Evolutionary conservation across 2,113 vertebrate species (phyloP).

Genomic region (Tenebrosternarchus preto): DNA sequence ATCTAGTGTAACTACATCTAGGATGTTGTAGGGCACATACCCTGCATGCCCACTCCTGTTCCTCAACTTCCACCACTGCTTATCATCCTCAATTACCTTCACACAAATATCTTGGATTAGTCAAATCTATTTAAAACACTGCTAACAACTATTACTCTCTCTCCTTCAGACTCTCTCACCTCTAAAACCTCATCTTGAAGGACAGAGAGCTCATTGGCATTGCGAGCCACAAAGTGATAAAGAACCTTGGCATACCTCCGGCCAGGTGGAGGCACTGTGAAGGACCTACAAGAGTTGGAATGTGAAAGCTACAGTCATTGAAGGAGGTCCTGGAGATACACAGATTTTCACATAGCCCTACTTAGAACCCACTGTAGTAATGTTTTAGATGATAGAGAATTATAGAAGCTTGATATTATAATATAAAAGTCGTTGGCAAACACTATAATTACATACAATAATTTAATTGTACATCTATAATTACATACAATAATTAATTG

Average conservation of each 20-base stretch:
- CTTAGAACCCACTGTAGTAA: background rate
- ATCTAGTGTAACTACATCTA: constrained; percentile 80
- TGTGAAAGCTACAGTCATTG: background rate
- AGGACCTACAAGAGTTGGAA: constrained; percentile 69
- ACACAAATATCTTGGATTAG: background rate
- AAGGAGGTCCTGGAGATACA: background rate
- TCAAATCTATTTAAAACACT: constrained; percentile 5
- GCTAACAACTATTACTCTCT: background rate
- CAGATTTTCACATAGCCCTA: background rate
- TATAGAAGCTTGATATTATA: too few species aligned
- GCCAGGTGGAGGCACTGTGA: constrained; percentile 65
- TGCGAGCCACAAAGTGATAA: constrained; percentile 91
- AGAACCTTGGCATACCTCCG: constrained; percentile 85
- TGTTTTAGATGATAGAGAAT: too few species aligned
- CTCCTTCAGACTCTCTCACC: constrained; percentile 67
- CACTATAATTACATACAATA: too few species aligned
- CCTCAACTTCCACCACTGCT: constrained; percentile 94
- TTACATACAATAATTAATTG: too few species aligned
- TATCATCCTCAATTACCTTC: constrained; percentile 89
- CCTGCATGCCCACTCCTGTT: constrained; percentile 89
- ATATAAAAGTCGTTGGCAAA: too few species aligned
- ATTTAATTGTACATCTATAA: too few species aligned
- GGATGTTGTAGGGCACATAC: constrained; percentile 87
- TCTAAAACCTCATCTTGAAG: constrained; percentile 91
- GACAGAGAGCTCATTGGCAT: constrained; percentile 91